phyloP scores from a whole-genome alignment of 1,140 invertebrate genomes.

The Pogonognathellus flavescens region DNA sequence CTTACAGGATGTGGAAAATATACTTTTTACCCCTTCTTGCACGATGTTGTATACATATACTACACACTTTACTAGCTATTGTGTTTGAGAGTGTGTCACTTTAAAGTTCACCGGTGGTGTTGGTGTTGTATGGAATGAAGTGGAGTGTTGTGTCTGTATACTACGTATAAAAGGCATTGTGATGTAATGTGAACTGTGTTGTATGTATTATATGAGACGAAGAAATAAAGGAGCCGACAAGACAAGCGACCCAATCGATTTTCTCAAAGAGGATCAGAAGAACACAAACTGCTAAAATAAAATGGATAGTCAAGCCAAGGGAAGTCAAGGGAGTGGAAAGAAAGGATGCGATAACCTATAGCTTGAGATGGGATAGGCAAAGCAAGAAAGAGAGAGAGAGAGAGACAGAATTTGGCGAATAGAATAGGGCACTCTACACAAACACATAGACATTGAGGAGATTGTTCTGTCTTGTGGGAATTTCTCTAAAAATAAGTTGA shows the following conservation, averaged over 20 bases:
- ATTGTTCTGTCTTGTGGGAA: background rate
- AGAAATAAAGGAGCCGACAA: constrained; percentile 38
- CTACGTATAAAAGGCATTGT: background rate
- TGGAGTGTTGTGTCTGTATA: background rate
- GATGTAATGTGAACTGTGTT: constrained; percentile 1
- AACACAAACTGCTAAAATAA: constrained; percentile 47
- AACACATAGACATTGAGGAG: background rate
- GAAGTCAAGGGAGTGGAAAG: constrained; percentile 17
- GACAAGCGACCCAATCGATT: constrained; percentile 49
- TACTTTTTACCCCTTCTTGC: background rate
- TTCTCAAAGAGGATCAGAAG: constrained; percentile 46
- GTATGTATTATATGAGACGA: constrained; percentile 11
- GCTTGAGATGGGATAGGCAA: background rate
- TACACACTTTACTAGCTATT: no score
- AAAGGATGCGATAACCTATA: constrained; percentile 14
- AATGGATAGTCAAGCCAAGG: constrained; percentile 37
- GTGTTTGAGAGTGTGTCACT: no score
- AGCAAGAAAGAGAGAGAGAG: background rate
- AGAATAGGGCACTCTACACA: background rate
- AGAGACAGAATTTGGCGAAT: background rate
- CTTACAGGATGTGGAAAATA: no score
- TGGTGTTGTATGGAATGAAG: no score
- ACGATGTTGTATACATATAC: no score
- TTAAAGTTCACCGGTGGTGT: no score
- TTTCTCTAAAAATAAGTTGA: background rate